phyloP scores from a whole-genome alignment of 2,113 vertebrate genomes.

The Maccullochella peelii region DNA sequence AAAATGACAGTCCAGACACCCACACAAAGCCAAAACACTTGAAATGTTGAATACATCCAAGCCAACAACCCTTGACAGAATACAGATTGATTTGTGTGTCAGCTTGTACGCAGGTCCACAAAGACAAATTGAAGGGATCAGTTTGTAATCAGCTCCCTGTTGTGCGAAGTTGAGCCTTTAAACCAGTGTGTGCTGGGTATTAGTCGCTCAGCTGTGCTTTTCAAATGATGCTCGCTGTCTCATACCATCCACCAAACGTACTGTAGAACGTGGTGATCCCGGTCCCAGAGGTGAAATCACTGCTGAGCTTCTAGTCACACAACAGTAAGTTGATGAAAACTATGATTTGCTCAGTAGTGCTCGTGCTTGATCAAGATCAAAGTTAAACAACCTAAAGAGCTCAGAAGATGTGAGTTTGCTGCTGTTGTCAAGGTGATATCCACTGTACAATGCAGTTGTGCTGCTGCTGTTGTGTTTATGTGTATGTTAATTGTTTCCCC shows the following conservation, averaged over 20 bases:
- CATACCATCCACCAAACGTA: too few species aligned
- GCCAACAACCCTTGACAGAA: not conserved
- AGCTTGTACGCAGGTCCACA: not conserved
- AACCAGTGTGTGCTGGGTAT: not conserved
- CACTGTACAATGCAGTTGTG: constrained; percentile 17
- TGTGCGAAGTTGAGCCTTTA: not conserved
- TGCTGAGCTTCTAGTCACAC: not conserved
- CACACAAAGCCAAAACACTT: not conserved
- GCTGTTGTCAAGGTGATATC: constrained; percentile 44
- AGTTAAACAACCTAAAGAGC: constrained; percentile 23
- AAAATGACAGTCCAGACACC: constrained; percentile 29
- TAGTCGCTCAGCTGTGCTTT: not conserved
- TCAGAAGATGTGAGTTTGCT: constrained; percentile 21
- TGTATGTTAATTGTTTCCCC: constrained; percentile 79
- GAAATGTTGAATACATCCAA: not conserved
- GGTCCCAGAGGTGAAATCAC: constrained; percentile 1
- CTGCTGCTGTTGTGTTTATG: constrained; percentile 58
- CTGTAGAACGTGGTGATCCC: not conserved
- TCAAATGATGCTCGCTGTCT: not conserved
- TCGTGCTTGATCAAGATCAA: constrained; percentile 19
- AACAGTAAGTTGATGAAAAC: not conserved
- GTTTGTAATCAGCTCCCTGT: not conserved
- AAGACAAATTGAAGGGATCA: constrained; percentile 4
- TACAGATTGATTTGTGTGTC: constrained; percentile 40
- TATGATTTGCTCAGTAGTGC: not conserved